phyloP scores from a whole-genome alignment of 2,113 vertebrate genomes.

The Orcinus orca region DNA sequence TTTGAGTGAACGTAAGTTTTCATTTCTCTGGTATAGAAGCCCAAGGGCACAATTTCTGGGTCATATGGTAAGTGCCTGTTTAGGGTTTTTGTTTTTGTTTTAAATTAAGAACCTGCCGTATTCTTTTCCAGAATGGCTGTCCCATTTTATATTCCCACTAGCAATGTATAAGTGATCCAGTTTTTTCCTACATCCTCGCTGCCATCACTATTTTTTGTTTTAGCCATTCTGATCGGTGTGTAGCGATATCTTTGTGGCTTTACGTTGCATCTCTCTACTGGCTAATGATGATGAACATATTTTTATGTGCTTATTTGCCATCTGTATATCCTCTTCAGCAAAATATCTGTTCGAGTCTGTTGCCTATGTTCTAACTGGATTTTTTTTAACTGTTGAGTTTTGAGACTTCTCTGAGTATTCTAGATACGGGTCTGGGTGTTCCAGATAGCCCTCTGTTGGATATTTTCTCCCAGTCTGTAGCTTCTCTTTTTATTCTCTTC shows the following conservation, averaged over 20 bases:
- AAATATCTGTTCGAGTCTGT: background rate
- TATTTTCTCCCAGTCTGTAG: background rate
- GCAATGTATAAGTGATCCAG: background rate
- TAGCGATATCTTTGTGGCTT: background rate
- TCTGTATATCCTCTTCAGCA: background rate
- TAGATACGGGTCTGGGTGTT: background rate
- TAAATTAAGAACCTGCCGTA: background rate
- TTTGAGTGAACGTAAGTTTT: background rate
- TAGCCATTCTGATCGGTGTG: background rate
- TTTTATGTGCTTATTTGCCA: background rate
- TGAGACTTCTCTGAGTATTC: background rate
- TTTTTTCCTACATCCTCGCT: background rate
- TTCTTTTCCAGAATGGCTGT: background rate
- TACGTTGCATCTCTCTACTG: background rate
- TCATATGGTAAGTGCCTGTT: background rate
- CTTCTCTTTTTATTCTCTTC: background rate
- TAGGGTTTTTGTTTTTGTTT: background rate
- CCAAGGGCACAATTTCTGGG: background rate
- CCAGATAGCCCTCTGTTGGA: background rate
- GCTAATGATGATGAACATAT: background rate
- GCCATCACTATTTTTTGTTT: background rate
- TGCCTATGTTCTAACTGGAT: background rate
- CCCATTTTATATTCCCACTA: background rate
- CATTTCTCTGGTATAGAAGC: background rate
- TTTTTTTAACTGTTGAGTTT: background rate